These are phyloP conservation scores for Calliopsis andreniformis DNA, from an alignment of 1,140 invertebrate genomes.

Conservation along the genomic window DNA sequence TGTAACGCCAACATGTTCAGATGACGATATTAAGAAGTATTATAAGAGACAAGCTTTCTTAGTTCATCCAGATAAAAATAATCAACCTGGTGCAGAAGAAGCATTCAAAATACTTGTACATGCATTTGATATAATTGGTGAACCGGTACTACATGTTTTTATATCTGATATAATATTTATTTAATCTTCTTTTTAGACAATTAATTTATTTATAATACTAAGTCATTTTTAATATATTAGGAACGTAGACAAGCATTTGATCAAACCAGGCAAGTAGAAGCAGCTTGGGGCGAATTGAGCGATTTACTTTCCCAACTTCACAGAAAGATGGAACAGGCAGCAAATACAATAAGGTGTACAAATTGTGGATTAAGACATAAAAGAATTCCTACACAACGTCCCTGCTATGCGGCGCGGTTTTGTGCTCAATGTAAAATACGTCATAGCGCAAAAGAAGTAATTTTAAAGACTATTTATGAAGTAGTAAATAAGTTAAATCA, in stretches of 20 bases:
- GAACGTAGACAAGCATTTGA: constrained; percentile 90
- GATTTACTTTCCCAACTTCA: constrained; percentile 92
- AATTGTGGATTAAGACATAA: constrained; percentile 95
- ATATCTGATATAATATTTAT: constrained; percentile 32
- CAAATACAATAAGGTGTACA: constrained; percentile 94
- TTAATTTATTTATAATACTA: constrained; percentile 7
- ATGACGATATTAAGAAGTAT: constrained; percentile 97
- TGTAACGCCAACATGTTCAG: constrained; percentile 91
- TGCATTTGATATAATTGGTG: constrained; percentile 96
- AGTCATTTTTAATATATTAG: constrained; percentile 79
- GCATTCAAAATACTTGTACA: constrained; percentile 97
- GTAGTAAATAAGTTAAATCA: background rate
- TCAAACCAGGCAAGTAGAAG: constrained; percentile 90
- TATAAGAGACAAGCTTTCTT: constrained; percentile 95
- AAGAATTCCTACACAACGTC: constrained; percentile 90
- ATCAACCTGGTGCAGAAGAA: constrained; percentile 95
- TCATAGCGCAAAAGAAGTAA: constrained; percentile 94
- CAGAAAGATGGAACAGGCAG: constrained; percentile 96
- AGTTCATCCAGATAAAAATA: constrained; percentile 98
- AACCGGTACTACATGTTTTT: constrained; percentile 85
- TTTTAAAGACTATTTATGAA: constrained; percentile 36
- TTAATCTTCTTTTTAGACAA: background rate
- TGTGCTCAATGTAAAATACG: constrained; percentile 94
- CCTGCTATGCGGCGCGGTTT: constrained; percentile 93
- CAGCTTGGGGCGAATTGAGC: constrained; percentile 91